Evolutionary conservation across 2,797 vertebrate genomes (phyloP), one percentile per base, ranked within the genome.

Genomic region (Xiphophorus birchmanni): DNA sequence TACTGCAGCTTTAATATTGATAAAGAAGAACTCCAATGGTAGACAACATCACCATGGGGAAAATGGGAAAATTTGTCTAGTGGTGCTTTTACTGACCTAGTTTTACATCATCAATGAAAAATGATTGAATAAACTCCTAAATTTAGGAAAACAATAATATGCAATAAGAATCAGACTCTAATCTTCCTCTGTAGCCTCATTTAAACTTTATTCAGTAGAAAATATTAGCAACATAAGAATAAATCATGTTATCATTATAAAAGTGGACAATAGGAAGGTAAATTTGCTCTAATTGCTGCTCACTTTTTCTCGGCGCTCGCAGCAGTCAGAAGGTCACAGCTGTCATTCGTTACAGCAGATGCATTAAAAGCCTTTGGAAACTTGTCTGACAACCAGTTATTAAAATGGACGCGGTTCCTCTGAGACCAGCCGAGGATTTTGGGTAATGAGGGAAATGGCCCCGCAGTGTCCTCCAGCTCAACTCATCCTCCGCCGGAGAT

Each of bases 391-490:
- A 83, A 86, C 80, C 85, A 87, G 80, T 83, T 89, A 90, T 90
- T 87, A 89, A 87, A 91, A 89, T 79, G 83, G 85, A 90, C 87
- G 82, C 82, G 79, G 84, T 86, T 79, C 88, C 86, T 85, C 76
- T 75, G 80, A 84, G 78, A 89, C 87, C 75, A 63, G 84, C 78
- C 17, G 82, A 85, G 89, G 87, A 87, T 91, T 90, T 82, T 76
- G 82, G 74, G 77, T 84, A 90, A 91, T 92, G 85, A 91, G 83
- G 78, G 86, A 86, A 89, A 91, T 85, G 85, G 91, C 71, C 81
- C 35, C 47, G 13, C 82, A 73, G 81, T 85, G 82, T 88, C 88
- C 85, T 86, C 78, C 69, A 86, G 83, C 83, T 85, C 86, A 84
- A 79, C 82, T 86, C 83, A 82, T 87, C 79, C 80, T 84, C 81